Evolutionary conservation across 1,140 invertebrate genomes (phyloP).

Genomic region (Anastatus disparis): DNA sequence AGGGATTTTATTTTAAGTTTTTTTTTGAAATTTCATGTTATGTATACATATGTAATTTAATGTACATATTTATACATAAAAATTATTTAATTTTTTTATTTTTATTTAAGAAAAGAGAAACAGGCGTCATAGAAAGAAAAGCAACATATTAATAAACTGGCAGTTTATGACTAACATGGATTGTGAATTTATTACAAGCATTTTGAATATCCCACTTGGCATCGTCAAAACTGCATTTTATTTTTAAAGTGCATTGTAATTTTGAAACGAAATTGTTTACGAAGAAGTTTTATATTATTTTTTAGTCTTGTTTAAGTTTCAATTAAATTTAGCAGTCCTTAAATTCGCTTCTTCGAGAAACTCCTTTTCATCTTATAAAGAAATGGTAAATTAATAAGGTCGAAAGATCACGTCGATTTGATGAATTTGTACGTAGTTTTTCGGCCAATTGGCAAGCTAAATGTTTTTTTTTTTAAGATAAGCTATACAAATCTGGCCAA

Average conservation of each 20-base stretch:
- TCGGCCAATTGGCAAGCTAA: conserved; percentile 9
- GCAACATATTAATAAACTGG: background rate
- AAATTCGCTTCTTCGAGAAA: conserved; percentile 15
- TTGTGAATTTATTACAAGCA: background rate
- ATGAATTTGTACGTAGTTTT: conserved; percentile 26
- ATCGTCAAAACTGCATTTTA: conserved; percentile 17
- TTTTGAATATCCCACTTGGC: too few species aligned
- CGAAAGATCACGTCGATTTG: conserved; percentile 37
- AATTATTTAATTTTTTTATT: background rate
- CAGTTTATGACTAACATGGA: background rate
- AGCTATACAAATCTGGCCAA: conserved; percentile 19
- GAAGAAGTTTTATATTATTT: background rate
- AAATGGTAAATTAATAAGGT: conserved; percentile 20
- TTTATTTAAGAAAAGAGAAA: background rate
- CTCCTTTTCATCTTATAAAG: conserved; percentile 36
- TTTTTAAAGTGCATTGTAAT: background rate
- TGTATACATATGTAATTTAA: conserved; percentile 11
- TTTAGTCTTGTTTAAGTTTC: background rate
- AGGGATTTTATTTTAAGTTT: conserved; percentile 44
- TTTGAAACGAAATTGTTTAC: background rate
- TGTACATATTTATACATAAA: conserved; percentile 19
- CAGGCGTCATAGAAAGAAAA: background rate
- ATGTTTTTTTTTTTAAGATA: background rate
- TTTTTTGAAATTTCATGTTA: background rate
- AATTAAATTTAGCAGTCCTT: background rate